Evolutionary conservation across 2,113 vertebrate species (phyloP).

Genomic region (Otocyon megalotis): DNA sequence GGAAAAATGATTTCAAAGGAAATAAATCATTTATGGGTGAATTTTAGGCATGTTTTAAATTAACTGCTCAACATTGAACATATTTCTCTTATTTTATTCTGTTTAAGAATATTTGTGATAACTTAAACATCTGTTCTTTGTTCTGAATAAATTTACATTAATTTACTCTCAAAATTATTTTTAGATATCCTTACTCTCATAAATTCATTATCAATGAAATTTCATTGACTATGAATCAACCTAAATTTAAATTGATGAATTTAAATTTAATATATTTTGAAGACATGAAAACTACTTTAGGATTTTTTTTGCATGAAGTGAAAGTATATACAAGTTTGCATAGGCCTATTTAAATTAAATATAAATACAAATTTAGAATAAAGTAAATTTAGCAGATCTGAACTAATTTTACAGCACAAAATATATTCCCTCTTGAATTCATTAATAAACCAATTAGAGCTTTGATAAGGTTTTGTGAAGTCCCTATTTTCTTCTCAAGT

Average conservation of each 20-base stretch:
- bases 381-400: conserved; percentile 30
- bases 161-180: neutral
- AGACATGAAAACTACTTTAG: neutral
- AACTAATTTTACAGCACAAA: neutral
- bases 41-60: conserved; percentile 8
- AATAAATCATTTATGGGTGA: neutral
- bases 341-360: neutral
- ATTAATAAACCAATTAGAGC: neutral
- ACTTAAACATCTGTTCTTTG: neutral
- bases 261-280: conserved; percentile 2
- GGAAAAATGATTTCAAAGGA: neutral
- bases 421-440: neutral
- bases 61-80: neutral
- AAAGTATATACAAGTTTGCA: neutral
- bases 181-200: neutral
- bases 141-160: neutral
- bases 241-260: neutral
- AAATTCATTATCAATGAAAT: too few species aligned
- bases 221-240: neutral
- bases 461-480: neutral
- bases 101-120: neutral
- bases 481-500: neutral
- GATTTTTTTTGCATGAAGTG: neutral
- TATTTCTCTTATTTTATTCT: neutral
- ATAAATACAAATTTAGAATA: neutral